These are phyloP conservation scores for Acanthis flammea DNA, from an alignment of 2,797 vertebrate genomes.

Conservation along the genomic window DNA sequence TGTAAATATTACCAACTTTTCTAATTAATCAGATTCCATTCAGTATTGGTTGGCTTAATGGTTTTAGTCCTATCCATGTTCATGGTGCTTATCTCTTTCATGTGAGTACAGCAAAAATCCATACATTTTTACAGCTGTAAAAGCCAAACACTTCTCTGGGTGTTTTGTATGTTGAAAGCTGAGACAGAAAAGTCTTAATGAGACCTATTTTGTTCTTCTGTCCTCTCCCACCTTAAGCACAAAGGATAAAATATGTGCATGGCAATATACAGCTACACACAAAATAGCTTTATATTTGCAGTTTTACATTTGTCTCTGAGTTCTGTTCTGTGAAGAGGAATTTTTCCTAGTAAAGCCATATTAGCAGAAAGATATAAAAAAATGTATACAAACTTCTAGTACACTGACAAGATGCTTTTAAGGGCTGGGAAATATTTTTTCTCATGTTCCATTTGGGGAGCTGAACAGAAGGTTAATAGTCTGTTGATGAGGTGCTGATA, in stretches of 20 bases:
- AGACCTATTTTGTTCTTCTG: not conserved
- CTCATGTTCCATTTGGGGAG: not conserved
- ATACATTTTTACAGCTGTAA: not conserved
- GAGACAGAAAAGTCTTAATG: not conserved
- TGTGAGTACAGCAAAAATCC: not conserved
- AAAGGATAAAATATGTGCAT: not conserved
- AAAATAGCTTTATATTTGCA: not conserved
- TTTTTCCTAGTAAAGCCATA: not conserved
- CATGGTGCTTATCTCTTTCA: not conserved
- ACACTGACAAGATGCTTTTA: not conserved
- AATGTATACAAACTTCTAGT: not conserved
- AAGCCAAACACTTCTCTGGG: not conserved
- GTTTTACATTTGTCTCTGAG: not conserved
- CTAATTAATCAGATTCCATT: not conserved
- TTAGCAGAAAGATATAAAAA: not conserved
- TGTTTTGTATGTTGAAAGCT: not conserved
- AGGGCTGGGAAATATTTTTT: not conserved
- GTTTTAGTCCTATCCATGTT: not conserved
- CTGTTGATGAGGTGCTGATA: not conserved
- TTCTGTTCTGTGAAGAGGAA: not conserved
- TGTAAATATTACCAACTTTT: not conserved
- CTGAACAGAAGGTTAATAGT: not conserved
- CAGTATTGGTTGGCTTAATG: not conserved
- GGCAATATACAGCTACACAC: not conserved
- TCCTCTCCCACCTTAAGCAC: not conserved